A percentile compares a stretch with the other conserved stretches of the same genome.
phyloP scores from a whole-genome alignment of 2,797 vertebrate genomes.

The Semaprochilodus insignis region DNA sequence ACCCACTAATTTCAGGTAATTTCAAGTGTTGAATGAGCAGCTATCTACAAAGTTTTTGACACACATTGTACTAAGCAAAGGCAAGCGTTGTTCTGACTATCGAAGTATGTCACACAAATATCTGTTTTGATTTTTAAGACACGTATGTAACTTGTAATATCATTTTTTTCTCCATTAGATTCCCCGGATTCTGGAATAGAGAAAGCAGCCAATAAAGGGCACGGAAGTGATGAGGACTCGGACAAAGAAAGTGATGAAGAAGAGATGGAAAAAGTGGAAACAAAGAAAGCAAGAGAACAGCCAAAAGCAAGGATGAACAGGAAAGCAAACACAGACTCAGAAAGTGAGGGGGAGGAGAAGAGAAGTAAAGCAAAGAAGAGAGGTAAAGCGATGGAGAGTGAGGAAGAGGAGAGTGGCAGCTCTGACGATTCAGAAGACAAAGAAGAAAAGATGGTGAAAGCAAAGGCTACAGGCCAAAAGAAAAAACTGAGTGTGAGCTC shows the following conservation, averaged over 20 bases:
- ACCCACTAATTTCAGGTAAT: too few relatives aligned
- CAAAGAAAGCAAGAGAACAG: conserved; percentile 27
- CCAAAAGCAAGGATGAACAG: conserved; percentile 7
- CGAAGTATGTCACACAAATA: background rate
- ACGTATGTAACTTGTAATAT: background rate
- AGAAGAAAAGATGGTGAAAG: conserved; percentile 8
- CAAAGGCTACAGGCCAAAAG: background rate
- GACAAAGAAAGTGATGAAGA: conserved; percentile 55
- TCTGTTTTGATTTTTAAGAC: too few relatives aligned
- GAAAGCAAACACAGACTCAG: conserved; percentile 19
- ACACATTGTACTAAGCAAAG: too few relatives aligned
- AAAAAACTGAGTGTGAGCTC: conserved; percentile 9
- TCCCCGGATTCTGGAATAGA: conserved; percentile 62
- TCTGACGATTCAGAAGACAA: conserved; percentile 26
- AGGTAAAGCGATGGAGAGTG: background rate
- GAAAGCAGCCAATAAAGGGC: conserved; percentile 52
- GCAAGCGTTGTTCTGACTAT: background rate
- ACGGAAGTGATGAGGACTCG: conserved; percentile 26
- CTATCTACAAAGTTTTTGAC: background rate
- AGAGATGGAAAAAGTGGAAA: conserved; percentile 42
- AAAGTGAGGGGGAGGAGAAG: conserved; percentile 37
- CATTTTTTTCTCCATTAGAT: conserved; percentile 44
- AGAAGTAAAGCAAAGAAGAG: background rate
- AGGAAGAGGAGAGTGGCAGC: conserved; percentile 27
- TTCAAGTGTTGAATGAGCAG: too few relatives aligned